A percentile compares a stretch with the other conserved stretches of the same genome.
Evolutionary conservation across 2,113 vertebrate species (phyloP).

Genomic region (Hirundichthys speculiger): DNA sequence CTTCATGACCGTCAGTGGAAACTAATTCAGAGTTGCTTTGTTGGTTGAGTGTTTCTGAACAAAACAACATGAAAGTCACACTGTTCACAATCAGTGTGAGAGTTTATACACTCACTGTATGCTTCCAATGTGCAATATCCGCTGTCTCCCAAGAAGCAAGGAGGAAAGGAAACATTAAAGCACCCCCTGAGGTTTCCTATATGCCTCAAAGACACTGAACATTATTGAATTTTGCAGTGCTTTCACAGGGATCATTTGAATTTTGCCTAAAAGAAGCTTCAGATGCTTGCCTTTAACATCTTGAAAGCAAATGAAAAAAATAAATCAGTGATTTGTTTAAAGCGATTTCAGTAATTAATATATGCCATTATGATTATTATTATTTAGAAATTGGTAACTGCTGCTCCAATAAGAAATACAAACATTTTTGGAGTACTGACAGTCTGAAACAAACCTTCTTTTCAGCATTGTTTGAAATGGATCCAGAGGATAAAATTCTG

Average conservation of each 20-base stretch:
- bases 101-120: constrained; percentile 69
- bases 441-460: too few species aligned
- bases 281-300: not conserved
- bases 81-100: constrained; percentile 68
- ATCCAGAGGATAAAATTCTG: constrained; percentile 61
- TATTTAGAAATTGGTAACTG: constrained; percentile 21
- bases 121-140: constrained; percentile 78
- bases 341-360: constrained; percentile 27
- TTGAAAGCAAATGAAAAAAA: constrained; percentile 34
- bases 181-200: constrained; percentile 57
- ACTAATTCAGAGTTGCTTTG: constrained; percentile 21
- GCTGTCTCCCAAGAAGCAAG: constrained; percentile 45
- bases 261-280: constrained; percentile 14
- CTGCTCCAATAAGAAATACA: not conserved
- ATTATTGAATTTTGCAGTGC: constrained; percentile 42
- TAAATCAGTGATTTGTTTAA: constrained; percentile 9
- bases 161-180: constrained; percentile 67
- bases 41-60: constrained; percentile 44
- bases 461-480: constrained; percentile 30
- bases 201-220: constrained; percentile 33
- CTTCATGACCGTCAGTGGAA: constrained; percentile 8
- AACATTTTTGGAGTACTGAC: not conserved
- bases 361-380: constrained; percentile 10
- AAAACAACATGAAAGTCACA: constrained; percentile 40
- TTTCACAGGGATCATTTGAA: constrained; percentile 26